Conservation (phyloP, 2,888 invertebrate species). For the Abrostola tripartita region DNA sequence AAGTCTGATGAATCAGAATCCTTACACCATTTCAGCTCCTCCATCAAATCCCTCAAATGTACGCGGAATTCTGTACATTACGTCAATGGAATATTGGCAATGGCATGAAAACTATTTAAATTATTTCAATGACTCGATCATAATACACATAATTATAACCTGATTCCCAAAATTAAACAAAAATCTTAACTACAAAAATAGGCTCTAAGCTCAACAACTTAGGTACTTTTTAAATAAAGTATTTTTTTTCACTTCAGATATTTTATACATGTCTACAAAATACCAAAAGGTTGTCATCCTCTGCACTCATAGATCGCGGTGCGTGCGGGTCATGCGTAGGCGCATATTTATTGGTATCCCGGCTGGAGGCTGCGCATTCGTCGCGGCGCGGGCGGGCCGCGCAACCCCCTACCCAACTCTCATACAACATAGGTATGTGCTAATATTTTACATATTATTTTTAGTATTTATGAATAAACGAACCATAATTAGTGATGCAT, state of each 20-base stretch:
- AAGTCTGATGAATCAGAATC: too few species aligned
- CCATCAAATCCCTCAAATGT: too few species aligned
- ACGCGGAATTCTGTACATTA: too few species aligned
- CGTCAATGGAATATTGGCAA: too few species aligned
- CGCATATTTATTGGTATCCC: slow-evolving; percentile 83
- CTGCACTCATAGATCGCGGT: slow-evolving; percentile 67
- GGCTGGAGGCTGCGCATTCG: slow-evolving; percentile 70
- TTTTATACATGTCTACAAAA: slow-evolving; percentile 2
- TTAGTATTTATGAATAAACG: background rate
- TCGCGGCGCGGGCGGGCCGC: slow-evolving; percentile 83
- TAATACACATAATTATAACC: too few species aligned
- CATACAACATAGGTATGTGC: slow-evolving; percentile 48
- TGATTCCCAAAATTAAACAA: too few species aligned
- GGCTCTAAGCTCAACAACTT: background rate
- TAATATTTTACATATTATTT: slow-evolving; percentile 8
- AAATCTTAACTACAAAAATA: background rate
- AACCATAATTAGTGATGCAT: background rate
- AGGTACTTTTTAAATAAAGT: too few species aligned
- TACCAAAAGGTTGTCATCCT: slow-evolving; percentile 62
- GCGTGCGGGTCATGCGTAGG: slow-evolving; percentile 69
- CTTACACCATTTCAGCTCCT: too few species aligned
- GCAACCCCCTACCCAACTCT: slow-evolving; percentile 65
- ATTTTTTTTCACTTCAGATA: too few species aligned
- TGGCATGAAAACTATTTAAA: too few species aligned
- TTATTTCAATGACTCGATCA: too few species aligned